These are phyloP conservation scores for Blastobasis adustella DNA, from an alignment of 2,888 invertebrate genomes.

Conservation along the genomic window DNA sequence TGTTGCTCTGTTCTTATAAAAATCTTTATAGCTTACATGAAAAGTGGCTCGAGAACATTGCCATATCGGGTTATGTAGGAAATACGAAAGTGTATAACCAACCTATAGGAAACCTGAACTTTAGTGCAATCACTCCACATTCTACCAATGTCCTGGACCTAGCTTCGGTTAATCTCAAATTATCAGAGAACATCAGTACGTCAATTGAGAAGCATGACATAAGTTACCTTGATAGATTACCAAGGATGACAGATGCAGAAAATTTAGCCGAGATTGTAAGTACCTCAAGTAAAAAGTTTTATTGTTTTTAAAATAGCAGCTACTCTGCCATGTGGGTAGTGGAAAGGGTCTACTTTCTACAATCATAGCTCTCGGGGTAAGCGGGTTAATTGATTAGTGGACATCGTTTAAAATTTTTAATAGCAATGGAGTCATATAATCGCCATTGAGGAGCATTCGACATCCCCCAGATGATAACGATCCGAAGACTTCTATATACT, in stretches of 20 bases:
- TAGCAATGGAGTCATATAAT: no score
- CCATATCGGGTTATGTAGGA: constrained; percentile 56
- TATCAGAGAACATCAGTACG: constrained; percentile 76
- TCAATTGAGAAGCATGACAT: constrained; percentile 61
- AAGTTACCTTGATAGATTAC: constrained; percentile 45
- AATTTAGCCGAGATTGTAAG: constrained; percentile 76
- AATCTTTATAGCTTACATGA: constrained; percentile 69
- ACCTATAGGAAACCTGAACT: constrained; percentile 67
- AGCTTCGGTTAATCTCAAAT: constrained; percentile 74
- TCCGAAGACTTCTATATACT: no score
- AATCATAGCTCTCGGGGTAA: no score
- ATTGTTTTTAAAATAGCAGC: background rate
- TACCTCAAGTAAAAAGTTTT: constrained; percentile 8
- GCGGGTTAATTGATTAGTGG: no score
- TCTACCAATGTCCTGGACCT: constrained; percentile 79
- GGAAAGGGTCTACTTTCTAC: no score
- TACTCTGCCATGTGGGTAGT: no score
- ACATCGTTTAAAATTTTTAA: no score
- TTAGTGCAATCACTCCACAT: constrained; percentile 59
- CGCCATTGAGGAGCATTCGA: no score
- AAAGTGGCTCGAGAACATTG: constrained; percentile 60
- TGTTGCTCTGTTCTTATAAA: constrained; percentile 77
- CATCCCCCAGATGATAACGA: no score
- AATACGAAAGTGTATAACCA: constrained; percentile 48
- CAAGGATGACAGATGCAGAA: constrained; percentile 71